Evolutionary conservation across 2,113 vertebrate species (phyloP), one percentile per base, ranked within the genome.

Genomic region (Otus sunia): DNA sequence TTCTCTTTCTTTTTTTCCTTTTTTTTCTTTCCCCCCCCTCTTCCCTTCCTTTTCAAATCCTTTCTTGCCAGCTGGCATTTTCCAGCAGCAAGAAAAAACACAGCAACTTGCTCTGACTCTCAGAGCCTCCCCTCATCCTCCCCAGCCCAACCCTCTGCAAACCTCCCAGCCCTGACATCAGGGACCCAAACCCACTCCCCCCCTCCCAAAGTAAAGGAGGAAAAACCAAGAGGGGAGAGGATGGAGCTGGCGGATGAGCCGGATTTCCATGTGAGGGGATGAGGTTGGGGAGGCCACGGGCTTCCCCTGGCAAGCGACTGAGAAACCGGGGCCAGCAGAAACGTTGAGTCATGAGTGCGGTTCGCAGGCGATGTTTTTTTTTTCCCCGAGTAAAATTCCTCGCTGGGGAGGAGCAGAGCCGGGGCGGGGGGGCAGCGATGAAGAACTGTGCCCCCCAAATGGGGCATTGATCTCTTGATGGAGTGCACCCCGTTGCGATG

Each of bases 281-380:
- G 92, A 90, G 93, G 89, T 12, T 88, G 89, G 53, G 93, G 79
- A 88, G 93, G 89, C 95, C 91, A 88, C 41, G 91, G 94, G 93
- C 94, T 96, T 96, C 96, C 96, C 94, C 94, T 96, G 96, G 96
- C 96, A 96, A 92, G 91, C 41, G 6, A 27, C 14, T 9, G 64
- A 80, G 92, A 41, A 93, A 83, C 55, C 10, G 9, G 63, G 88
- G 96, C 96, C 96, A 96, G 96, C 92, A 97, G 92, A 96, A 96
- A 96, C 75, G 95, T 95, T 95, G 95, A 96, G 95, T 96, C 96
- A 95, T 92, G 86, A 85, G 91, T 71, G 92, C 3, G 43, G 81
- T 90, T 95, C 34, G 39, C 82, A 95, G 78, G 90, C 66, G 0
- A 37, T 88, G 88, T 50, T 45, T 71, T n/a, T 81, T 11, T 79